phyloP scores from a whole-genome alignment of 2,797 vertebrate genomes.

The Microtus obscurus region DNA sequence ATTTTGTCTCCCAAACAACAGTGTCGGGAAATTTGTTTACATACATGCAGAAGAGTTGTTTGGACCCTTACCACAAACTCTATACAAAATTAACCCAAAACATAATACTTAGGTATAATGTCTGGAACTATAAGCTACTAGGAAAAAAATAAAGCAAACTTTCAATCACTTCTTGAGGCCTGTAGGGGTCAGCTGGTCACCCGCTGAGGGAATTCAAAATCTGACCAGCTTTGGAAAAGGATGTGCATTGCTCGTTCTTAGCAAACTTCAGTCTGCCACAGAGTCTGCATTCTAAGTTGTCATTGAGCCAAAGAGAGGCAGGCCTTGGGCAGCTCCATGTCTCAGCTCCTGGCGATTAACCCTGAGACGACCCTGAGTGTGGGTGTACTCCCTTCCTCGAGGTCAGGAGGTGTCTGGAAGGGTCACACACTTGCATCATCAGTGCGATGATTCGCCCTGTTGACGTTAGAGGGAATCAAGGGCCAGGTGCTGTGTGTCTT shows the following conservation, averaged over 20 bases:
- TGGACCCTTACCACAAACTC: neutral
- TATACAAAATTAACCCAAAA: neutral
- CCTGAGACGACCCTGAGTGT: conserved; percentile 86
- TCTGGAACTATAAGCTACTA: neutral
- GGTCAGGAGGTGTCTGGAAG: conserved; percentile 86
- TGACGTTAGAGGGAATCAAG: neutral
- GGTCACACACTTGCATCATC: conserved; percentile 67
- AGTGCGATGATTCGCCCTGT: neutral
- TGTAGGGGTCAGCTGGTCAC: neutral
- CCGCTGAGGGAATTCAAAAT: conserved; percentile 88
- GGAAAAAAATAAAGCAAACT: neutral
- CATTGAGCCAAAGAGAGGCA: conserved; percentile 84
- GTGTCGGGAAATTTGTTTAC: neutral
- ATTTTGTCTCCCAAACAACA: neutral
- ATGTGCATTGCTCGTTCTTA: conserved; percentile 84
- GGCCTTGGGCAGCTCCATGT: conserved; percentile 80
- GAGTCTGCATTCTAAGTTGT: conserved; percentile 92
- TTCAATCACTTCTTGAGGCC: neutral
- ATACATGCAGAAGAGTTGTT: neutral
- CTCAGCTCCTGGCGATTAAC: conserved; percentile 91
- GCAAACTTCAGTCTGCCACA: conserved; percentile 87
- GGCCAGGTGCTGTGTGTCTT: neutral
- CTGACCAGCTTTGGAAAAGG: conserved; percentile 88
- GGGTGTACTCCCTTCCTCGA: conserved; percentile 84
- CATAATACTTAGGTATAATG: neutral